These are phyloP conservation scores for Pristionchus entomophagus DNA, from an alignment of 2,888 invertebrate genomes.

Conservation along the genomic window DNA sequence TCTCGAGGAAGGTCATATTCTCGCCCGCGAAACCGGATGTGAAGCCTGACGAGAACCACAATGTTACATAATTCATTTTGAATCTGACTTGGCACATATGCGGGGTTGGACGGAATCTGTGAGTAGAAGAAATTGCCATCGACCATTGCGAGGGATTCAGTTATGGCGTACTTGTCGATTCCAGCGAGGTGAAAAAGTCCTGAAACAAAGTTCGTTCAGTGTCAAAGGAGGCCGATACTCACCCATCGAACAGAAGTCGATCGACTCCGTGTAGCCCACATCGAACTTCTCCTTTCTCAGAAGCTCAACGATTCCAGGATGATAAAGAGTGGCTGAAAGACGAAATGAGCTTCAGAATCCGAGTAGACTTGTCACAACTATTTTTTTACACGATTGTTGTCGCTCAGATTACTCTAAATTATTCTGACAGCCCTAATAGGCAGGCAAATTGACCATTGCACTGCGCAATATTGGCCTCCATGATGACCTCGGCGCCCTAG, in stretches of 20 bases:
- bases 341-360: too few species aligned
- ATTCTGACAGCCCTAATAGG: background rate
- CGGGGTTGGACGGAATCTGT: too few species aligned
- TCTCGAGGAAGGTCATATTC: constrained; percentile 42
- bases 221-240: background rate
- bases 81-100: background rate
- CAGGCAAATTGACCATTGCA: background rate
- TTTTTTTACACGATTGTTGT: background rate
- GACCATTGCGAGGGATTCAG: background rate
- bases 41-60: background rate
- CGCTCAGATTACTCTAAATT: background rate
- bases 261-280: background rate
- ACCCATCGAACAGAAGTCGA: background rate
- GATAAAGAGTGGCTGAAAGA: background rate
- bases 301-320: background rate
- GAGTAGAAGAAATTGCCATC: background rate
- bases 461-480: background rate
- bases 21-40: background rate
- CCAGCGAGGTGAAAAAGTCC: constrained; percentile 8
- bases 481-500: constrained; percentile 6
- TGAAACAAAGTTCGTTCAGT: background rate
- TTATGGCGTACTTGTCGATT: background rate
- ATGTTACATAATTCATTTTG: too few species aligned
- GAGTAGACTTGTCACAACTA: background rate
- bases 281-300: background rate